Evolutionary conservation across 1,140 invertebrate genomes (phyloP).

Genomic region (Papilio dardanus): DNA sequence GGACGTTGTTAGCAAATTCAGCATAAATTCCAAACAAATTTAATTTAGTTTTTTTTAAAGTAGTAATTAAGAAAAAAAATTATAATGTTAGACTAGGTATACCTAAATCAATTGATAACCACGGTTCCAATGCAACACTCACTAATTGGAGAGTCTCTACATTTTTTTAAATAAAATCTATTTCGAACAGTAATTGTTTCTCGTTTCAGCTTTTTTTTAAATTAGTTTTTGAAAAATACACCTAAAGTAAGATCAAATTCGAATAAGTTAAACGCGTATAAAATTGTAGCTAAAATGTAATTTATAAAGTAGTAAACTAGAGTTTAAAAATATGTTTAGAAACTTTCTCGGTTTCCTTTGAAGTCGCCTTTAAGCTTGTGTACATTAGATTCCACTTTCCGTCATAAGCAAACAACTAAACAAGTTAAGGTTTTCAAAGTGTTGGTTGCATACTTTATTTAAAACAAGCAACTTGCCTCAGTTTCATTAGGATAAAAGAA

Average conservation of each 20-base stretch:
- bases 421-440: not conserved
- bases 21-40: not conserved
- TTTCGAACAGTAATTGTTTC: too few species aligned
- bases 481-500: too few species aligned
- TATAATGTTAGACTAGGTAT: too few species aligned
- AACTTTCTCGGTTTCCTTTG: conserved; percentile 8
- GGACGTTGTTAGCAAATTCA: not conserved
- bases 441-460: not conserved
- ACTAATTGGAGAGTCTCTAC: too few species aligned
- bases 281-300: not conserved
- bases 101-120: too few species aligned
- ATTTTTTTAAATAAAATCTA: too few species aligned
- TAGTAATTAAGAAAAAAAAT: not conserved
- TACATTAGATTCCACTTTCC: conserved; percentile 3
- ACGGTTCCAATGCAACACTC: too few species aligned
- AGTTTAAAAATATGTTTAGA: conserved; percentile 21
- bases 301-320: conserved; percentile 1
- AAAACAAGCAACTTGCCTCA: too few species aligned
- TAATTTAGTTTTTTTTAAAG: not conserved
- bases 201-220: too few species aligned
- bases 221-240: too few species aligned
- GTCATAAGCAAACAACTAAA: conserved; percentile 1
- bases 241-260: too few species aligned
- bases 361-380: not conserved
- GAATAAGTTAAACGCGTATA: too few species aligned